Evolutionary conservation across 1,140 invertebrate species (phyloP), one percentile per base, ranked within the genome.

Genomic region (Sitophilus oryzae): DNA sequence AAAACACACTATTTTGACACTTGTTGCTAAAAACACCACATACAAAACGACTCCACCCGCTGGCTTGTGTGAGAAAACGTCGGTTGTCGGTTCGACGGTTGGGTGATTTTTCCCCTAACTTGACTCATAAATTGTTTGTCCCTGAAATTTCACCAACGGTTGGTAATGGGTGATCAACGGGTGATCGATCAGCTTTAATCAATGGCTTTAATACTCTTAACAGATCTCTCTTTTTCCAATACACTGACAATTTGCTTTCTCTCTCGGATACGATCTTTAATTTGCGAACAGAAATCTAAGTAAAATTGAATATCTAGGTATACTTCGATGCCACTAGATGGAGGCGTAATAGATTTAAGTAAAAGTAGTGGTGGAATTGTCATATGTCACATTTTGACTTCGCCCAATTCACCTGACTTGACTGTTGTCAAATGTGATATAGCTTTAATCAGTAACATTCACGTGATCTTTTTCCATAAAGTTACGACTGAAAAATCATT

Each of bases 41-140:
- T 42, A 43, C 47, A 42, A 65, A 62, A 60, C 58, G 64, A 66
- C 66, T 68, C 66, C 66, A 64, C 66, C 66, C 66, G 66, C 47
- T 51, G 15, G 40, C 19, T 42, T 42, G 6, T 42, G 15, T 20
- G 25, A 45, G 16, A 45, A 45, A 45, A 45, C 42, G 42, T 45
- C 21, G 21, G 42, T 45, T 45, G 25, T 25, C n/a, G 19, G 40
- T 41, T 41, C 19, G 14, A 41, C 38, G 38, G n/a, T n/a, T n/a
- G n/a, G n/a, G n/a, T 11, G 11, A 30, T 21, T 42, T 18, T 42
- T 42, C 19, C 40, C 40, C 40, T 42, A 42, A 19, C 18, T 21
- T 42, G 40, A 42, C 40, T 42, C 40, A 42, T 42, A 21, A 3
- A 19, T 18, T 19, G 16, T 30, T 30, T 30, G 25, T 30, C 11